These are phyloP conservation scores for Temnothorax rugatulus DNA, from an alignment of 2,888 invertebrate species.

Conservation along the genomic window DNA sequence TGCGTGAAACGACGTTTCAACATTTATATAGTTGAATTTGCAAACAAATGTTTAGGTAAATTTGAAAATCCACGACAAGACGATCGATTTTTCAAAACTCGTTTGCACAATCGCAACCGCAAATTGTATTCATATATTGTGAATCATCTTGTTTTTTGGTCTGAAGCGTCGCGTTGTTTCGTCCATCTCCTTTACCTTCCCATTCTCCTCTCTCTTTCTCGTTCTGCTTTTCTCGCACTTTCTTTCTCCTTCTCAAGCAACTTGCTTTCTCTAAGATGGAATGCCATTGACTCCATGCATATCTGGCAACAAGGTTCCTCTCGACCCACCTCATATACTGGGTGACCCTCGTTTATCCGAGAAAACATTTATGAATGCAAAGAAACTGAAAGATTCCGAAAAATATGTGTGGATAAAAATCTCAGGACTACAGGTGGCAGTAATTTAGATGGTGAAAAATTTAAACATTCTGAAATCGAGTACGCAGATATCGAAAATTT, in stretches of 20 bases:
- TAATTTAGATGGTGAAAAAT: neutral
- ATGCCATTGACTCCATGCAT: slow-evolving; percentile 83
- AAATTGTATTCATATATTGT: slow-evolving; percentile 50
- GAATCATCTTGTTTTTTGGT: slow-evolving; percentile 55
- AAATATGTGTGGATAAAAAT: neutral
- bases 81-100: slow-evolving; percentile 34
- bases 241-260: slow-evolving; percentile 42
- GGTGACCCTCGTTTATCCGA: slow-evolving; percentile 66
- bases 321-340: slow-evolving; percentile 72
- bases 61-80: neutral
- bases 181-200: slow-evolving; percentile 59
- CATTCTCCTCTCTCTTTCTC: slow-evolving; percentile 66
- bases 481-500: neutral
- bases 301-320: slow-evolving; percentile 81
- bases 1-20: neutral
- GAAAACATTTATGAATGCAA: neutral
- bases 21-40: neutral
- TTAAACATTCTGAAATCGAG: neutral
- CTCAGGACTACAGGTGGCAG: neutral
- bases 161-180: slow-evolving; percentile 35
- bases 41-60: slow-evolving; percentile 16
- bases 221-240: slow-evolving; percentile 64
- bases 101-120: slow-evolving; percentile 29
- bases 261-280: slow-evolving; percentile 76
- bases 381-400: neutral